Evolutionary conservation across 2,888 invertebrate genomes (phyloP).

Genomic region (Dinocampus coccinellae): DNA sequence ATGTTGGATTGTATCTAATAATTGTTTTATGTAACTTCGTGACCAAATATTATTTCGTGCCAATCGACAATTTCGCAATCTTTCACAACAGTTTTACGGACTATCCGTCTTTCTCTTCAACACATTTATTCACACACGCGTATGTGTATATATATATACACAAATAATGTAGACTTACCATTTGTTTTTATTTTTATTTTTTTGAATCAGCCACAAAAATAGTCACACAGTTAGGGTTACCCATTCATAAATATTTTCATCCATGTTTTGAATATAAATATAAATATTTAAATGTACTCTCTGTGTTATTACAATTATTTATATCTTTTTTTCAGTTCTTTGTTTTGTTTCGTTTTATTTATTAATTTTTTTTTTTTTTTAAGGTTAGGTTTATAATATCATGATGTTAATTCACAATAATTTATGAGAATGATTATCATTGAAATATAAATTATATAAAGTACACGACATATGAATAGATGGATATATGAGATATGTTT

Average conservation of each 20-base stretch:
- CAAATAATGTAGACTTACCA: not conserved
- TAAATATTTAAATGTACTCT: not conserved
- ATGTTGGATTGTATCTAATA: not conserved
- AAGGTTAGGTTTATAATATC: no score
- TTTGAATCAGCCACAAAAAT: not conserved
- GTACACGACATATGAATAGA: not conserved
- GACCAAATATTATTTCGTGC: conserved; percentile 19
- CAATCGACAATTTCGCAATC: conserved; percentile 23
- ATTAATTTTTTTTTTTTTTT: no score
- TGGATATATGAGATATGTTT: not conserved
- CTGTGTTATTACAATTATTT: not conserved
- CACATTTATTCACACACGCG: not conserved
- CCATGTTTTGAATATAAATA: not conserved
- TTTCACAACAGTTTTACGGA: conserved; percentile 4
- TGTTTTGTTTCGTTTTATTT: no score
- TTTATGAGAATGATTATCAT: no score
- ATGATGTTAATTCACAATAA: no score
- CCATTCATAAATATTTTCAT: not conserved
- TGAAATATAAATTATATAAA: no score
- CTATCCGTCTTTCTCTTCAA: not conserved
- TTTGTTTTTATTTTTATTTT: not conserved
- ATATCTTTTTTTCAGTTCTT: not conserved
- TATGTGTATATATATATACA: not conserved
- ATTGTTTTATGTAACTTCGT: conserved; percentile 25
- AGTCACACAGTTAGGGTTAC: not conserved